Evolutionary conservation across 2,113 vertebrate genomes (phyloP).

Genomic region (Actinemys pallida): DNA sequence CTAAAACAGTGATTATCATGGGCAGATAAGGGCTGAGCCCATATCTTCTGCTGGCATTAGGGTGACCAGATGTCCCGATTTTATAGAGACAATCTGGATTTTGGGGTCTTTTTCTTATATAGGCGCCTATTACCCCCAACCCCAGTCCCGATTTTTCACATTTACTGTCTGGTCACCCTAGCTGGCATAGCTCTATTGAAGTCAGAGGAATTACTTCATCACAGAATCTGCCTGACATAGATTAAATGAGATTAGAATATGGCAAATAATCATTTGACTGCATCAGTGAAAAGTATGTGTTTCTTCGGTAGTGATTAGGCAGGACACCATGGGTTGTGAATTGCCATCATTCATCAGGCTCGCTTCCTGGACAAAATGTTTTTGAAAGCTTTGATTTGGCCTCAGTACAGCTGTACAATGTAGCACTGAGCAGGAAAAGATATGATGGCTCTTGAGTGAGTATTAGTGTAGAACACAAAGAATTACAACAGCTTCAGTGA

Average conservation of each 20-base stretch:
- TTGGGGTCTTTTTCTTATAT: no score
- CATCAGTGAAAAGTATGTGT: fast-evolving
- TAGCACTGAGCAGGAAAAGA: neutral
- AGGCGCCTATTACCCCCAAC: no score
- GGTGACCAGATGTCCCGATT: no score
- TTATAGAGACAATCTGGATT: no score
- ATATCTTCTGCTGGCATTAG: neutral
- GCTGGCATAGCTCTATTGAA: neutral
- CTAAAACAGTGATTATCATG: fast-evolving
- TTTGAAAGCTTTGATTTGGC: neutral
- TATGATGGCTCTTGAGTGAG: fast-evolving
- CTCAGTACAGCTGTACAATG: neutral
- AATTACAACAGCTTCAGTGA: neutral
- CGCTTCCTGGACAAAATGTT: fast-evolving
- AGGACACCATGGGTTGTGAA: neutral
- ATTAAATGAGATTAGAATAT: neutral
- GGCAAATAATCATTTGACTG: fast-evolving
- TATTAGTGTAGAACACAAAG: fast-evolving
- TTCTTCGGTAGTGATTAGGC: neutral
- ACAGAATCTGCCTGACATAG: neutral
- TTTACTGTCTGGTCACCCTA: no score
- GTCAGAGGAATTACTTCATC: neutral
- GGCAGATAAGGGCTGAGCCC: fast-evolving
- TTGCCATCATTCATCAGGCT: neutral
- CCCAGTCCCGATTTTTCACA: no score